Evolutionary conservation across 2,113 vertebrate species (phyloP).

Genomic region (Pongo pygmaeus): DNA sequence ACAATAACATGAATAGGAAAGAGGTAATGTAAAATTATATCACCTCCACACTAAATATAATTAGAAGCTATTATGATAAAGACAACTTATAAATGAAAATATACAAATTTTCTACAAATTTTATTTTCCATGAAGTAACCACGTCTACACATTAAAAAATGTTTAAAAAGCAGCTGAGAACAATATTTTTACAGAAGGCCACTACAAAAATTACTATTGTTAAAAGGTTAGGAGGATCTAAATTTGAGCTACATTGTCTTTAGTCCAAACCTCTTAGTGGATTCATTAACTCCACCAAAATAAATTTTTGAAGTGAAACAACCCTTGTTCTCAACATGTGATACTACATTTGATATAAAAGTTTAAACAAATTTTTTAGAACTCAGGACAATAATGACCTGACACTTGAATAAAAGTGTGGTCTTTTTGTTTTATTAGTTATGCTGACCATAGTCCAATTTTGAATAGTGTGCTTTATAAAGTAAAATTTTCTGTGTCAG

Average conservation of each 20-base stretch:
- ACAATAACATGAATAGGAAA: not conserved
- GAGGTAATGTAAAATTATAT: not conserved
- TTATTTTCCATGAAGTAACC: not conserved
- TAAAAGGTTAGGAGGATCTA: not conserved
- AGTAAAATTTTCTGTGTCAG: slow-evolving; percentile 33
- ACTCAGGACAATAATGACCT: not conserved
- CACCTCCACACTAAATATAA: not conserved
- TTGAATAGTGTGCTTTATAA: not conserved
- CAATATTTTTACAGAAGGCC: slow-evolving; percentile 6
- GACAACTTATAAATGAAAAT: not conserved
- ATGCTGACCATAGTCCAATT: not conserved
- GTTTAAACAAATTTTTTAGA: not conserved
- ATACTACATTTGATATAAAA: not conserved
- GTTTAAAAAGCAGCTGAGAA: slow-evolving; percentile 39
- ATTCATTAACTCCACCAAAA: slow-evolving; percentile 14
- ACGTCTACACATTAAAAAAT: slow-evolving; percentile 7
- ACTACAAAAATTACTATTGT: slow-evolving; percentile 42
- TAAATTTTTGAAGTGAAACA: slow-evolving; percentile 31
- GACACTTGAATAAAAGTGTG: not conserved
- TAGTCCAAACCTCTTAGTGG: not conserved
- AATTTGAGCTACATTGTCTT: not conserved
- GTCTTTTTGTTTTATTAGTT: not conserved
- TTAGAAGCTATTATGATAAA: not conserved
- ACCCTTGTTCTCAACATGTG: not conserved
- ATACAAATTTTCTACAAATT: not conserved